These are phyloP conservation scores for Linepithema humile DNA, from an alignment of 1,140 invertebrate genomes.

Conservation along the genomic window DNA sequence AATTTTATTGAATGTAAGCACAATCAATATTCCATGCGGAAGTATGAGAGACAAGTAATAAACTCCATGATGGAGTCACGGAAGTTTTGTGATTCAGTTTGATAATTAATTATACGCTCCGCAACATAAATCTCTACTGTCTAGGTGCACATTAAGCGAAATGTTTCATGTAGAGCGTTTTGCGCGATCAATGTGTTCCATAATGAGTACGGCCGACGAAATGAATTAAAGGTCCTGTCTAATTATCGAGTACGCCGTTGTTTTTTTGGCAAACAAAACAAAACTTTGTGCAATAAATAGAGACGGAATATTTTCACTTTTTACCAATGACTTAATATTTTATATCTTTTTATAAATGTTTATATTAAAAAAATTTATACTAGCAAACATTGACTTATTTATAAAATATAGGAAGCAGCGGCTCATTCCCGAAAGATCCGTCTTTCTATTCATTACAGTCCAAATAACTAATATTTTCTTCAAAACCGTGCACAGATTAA, in stretches of 20 bases:
- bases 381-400: neutral
- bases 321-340: neutral
- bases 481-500: neutral
- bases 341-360: neutral
- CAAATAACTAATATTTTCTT: neutral
- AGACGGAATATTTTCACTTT: neutral
- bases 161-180: constrained; percentile 58
- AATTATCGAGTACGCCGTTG: constrained; percentile 25
- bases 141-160: constrained; percentile 55
- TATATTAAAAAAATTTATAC: neutral
- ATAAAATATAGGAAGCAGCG: too few relatives aligned
- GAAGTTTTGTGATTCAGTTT: constrained; percentile 50
- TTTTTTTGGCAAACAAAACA: constrained; percentile 8
- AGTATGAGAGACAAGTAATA: constrained; percentile 10
- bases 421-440: too few relatives aligned
- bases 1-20: neutral
- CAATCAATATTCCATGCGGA: constrained; percentile 41
- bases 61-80: constrained; percentile 9
- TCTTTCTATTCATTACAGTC: too few relatives aligned
- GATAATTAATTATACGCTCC: constrained; percentile 64
- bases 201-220: constrained; percentile 62
- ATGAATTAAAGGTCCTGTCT: constrained; percentile 63
- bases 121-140: constrained; percentile 58
- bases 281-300: constrained; percentile 1
- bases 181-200: constrained; percentile 54